A percentile compares a stretch with the other conserved stretches of the same genome.
Conservation (phyloP, 2,888 invertebrate species). For the Leucophora obtusa region DNA sequence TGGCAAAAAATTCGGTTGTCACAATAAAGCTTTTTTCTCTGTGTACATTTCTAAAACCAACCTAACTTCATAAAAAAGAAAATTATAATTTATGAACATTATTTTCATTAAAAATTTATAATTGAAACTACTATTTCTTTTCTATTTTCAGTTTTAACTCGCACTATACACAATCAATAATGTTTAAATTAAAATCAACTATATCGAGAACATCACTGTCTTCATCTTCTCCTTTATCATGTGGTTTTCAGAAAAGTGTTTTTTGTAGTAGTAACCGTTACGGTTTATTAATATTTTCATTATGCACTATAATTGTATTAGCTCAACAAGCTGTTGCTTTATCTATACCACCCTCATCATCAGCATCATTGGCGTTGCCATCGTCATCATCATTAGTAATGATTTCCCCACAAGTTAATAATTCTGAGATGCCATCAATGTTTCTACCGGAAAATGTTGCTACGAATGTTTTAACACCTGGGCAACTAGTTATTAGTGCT, state of each 20-base stretch:
- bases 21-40: too few relatives aligned
- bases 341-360: background rate
- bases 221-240: background rate
- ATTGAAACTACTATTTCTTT: background rate
- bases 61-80: background rate
- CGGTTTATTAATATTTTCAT: constrained; percentile 36
- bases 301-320: constrained; percentile 45
- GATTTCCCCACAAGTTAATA: constrained; percentile 33
- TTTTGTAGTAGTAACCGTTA: background rate
- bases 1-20: too few relatives aligned
- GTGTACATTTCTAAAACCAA: too few relatives aligned
- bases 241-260: background rate
- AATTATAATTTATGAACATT: background rate
- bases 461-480: constrained; percentile 36
- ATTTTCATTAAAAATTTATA: background rate
- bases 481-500: constrained; percentile 53
- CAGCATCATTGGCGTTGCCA: background rate
- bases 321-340: constrained; percentile 47
- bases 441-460: background rate
- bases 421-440: background rate
- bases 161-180: background rate
- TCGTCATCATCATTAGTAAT: constrained; percentile 21
- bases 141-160: background rate
- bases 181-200: constrained; percentile 14
- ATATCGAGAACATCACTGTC: background rate